Base-by-base conservation (phyloP, 1,140 invertebrate genomes). In the Cydia fagiglandana region DNA sequence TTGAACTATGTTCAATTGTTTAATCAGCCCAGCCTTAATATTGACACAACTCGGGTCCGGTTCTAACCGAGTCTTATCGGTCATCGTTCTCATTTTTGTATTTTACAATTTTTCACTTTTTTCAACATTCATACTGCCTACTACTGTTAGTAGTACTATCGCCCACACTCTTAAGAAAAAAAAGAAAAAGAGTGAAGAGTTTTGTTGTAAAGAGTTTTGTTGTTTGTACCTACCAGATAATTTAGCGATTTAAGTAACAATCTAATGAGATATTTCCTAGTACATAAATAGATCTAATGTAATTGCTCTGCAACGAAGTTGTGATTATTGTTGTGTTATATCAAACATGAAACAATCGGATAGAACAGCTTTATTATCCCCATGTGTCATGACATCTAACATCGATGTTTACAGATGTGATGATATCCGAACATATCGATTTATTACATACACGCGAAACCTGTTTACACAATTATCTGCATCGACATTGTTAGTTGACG, bases 51-150 rank as follows among this genome's bases (percentile, higher is more conserved):
- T 70, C 9, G 64, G 64, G 28, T 34, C 45, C 15, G 34, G 30
- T 20, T 70, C 24, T 38, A 70, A 70, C 66, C n/a, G n/a, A 17
- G 34, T 41, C 66, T 70, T 70, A 70, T 70, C 66, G 66, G 66
- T 70, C 24, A 70, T 70, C 66, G 66, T 70, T 70, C 38, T 1
- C 24, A 41, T 70, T 61, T 70, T 38, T 17, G 10, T 45, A 38
- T 15, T 38, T 70, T 45, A n/a, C 38, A 6, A 70, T 41, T 70
- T 70, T 41, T 15, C 2, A 34, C 13, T 68, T 68, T 34, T 68
- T 38, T 30, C 61, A 34, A 34, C 34, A 34, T 34, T 24, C 34
- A 34, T 24, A 24, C n/a, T n/a, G n/a, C n/a, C n/a, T n/a, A n/a
- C n/a, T n/a, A 24, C 24, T 1, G 24, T 24, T 24, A 24, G 24